Evolutionary conservation across 1,140 invertebrate species (phyloP), one percentile per base, ranked within the genome.

Genomic region (Hylaeus anthracinus): DNA sequence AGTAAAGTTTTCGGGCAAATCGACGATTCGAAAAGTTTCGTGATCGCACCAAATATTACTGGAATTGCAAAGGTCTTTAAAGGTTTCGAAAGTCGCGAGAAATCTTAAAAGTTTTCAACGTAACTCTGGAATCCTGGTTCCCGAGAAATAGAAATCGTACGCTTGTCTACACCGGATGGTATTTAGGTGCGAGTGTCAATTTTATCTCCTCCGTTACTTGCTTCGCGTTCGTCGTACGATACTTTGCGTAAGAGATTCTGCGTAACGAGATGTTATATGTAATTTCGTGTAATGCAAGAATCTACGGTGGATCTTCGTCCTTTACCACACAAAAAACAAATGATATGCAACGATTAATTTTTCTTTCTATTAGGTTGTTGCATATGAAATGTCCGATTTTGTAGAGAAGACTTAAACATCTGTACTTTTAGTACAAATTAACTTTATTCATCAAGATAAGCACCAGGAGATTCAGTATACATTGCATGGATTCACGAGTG

Each of bases 31-130:
- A 9, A 77, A 77, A 77, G 64, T 77, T 76, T 69, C 51, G 43
- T 3, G 65, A 76, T 69, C 74, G 74, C 41, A 70, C 43, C 9
- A 51, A 70, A 77, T 61, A 77, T 77, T 77, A 77, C 74, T 60
- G 26, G 65, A 70, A 69, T 70, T 66, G 65, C 56, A 15, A 51
- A 70, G 74, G 55, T 77, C 74, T 77, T 70, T 77, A 77, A 77
- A 70, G 55, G 56, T 70, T 77, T 56, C 55, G 65, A 70, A 77
- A 77, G 74, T 77, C 65, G 56, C 43, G 74, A 77, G 65, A 45
- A 77, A 77, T 77, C 65, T 77, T 77, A 55, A 77, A 77, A 77
- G 65, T 77, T 77, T 60, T 14, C 15, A n/a, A 77, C 55, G 55
- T 61, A 77, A 77, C 74, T 77, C 74, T 2, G 55, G n/a, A 51